Conservation (phyloP, 2,888 invertebrate species). For the Cheiracanthium punctorium region DNA sequence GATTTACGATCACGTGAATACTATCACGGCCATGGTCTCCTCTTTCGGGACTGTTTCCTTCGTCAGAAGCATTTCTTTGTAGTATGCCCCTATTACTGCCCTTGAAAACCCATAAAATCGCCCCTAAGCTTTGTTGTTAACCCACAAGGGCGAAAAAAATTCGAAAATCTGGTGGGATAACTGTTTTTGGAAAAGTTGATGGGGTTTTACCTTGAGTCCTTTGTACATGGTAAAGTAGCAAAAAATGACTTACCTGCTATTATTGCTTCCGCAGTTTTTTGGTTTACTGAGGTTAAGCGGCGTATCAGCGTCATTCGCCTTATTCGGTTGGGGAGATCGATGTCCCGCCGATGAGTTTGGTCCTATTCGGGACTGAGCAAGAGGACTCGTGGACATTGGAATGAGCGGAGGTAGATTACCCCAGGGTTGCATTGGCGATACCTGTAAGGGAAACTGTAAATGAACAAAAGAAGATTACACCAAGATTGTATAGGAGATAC, state of each 20-base stretch:
- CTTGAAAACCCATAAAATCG: no score
- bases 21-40: no score
- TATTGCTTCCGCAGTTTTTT: conserved; percentile 57
- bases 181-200: no score
- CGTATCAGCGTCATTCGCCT: conserved; percentile 49
- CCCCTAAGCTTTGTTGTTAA: no score
- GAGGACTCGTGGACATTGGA: conserved; percentile 52
- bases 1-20: no score
- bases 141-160: no score
- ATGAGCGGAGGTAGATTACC: conserved; percentile 43
- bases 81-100: no score
- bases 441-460: conserved; percentile 11
- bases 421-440: conserved; percentile 56
- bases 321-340: conserved; percentile 28
- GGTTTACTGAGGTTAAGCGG: conserved; percentile 72
- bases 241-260: conserved; percentile 61
- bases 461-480: conserved; percentile 23
- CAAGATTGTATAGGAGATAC: conserved; percentile 53
- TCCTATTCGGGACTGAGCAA: conserved; percentile 26
- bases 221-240: no score
- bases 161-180: no score
- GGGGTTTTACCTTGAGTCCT: no score
- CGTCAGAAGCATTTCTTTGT: no score
- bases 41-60: no score
- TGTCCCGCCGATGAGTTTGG: conserved; percentile 49